These are phyloP conservation scores for Drosophila robusta DNA, from an alignment of 2,888 invertebrate species.

Conservation along the genomic window DNA sequence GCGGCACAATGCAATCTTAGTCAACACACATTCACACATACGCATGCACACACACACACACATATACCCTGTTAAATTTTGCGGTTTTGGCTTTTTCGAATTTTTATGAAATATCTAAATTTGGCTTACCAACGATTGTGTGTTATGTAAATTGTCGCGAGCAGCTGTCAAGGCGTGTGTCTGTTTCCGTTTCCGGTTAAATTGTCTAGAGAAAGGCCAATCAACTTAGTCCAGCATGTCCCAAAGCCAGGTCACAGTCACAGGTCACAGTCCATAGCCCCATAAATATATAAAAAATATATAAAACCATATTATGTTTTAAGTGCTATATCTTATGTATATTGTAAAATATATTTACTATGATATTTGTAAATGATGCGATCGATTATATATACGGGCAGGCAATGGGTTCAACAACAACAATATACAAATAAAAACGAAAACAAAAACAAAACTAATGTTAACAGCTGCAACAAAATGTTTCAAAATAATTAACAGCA, in stretches of 20 bases:
- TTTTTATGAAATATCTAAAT: slow-evolving; percentile 9
- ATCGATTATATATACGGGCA: slow-evolving; percentile 5
- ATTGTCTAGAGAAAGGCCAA: slow-evolving; percentile 12
- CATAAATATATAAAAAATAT: background rate
- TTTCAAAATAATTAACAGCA: slow-evolving; percentile 61
- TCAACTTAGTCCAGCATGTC: slow-evolving; percentile 10
- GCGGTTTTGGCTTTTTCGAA: background rate
- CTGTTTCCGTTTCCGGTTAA: slow-evolving; percentile 14
- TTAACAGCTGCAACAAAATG: slow-evolving; percentile 66
- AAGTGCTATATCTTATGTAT: slow-evolving; percentile 51
- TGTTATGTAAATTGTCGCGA: slow-evolving; percentile 27
- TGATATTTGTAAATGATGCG: slow-evolving; percentile 36
- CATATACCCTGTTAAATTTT: slow-evolving; percentile 8
- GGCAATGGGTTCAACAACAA: slow-evolving; percentile 22
- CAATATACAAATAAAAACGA: background rate
- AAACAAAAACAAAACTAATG: slow-evolving; percentile 19
- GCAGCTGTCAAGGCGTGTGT: background rate
- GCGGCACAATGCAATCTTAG: slow-evolving; percentile 32
- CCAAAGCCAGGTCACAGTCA: background rate
- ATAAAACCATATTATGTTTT: slow-evolving; percentile 19
- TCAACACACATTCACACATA: slow-evolving; percentile 38
- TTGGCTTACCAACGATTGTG: slow-evolving; percentile 3
- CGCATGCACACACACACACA: slow-evolving; percentile 9
- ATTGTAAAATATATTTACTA: slow-evolving; percentile 52
- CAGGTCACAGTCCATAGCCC: background rate